Evolutionary conservation across 2,113 vertebrate genomes (phyloP).

Genomic region (Planiliza haematocheilus): DNA sequence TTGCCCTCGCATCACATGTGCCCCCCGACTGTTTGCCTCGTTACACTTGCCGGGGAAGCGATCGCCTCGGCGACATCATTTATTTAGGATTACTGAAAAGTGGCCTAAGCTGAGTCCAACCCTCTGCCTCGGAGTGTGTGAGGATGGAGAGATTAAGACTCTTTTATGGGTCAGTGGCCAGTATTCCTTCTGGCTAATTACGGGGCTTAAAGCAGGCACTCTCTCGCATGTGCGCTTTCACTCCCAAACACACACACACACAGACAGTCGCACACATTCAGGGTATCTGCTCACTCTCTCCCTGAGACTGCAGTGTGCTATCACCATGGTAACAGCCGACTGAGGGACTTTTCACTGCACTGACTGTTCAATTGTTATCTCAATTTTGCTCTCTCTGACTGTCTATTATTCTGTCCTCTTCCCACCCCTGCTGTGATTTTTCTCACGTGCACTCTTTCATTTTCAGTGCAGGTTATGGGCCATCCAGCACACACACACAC

Average conservation of each 20-base stretch:
- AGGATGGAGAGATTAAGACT: slow-evolving; percentile 59
- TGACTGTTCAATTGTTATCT: slow-evolving; percentile 70
- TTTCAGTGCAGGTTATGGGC: slow-evolving; percentile 29
- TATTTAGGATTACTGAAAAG: slow-evolving; percentile 78
- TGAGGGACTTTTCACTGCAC: slow-evolving; percentile 69
- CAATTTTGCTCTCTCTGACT: slow-evolving; percentile 47
- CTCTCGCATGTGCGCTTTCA: slow-evolving; percentile 29
- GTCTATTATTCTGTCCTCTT: slow-evolving; percentile 45
- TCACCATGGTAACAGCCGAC: slow-evolving; percentile 81
- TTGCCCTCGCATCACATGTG: slow-evolving; percentile 57
- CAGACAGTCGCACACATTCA: slow-evolving; percentile 15
- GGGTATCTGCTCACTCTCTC: slow-evolving; percentile 18
- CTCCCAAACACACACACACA: slow-evolving; percentile 35
- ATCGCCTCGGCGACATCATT: slow-evolving; percentile 64
- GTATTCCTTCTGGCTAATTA: slow-evolving; percentile 67
- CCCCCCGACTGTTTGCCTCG: slow-evolving; percentile 57
- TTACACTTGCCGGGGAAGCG: slow-evolving; percentile 54
- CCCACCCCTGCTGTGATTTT: slow-evolving; percentile 36
- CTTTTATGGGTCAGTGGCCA: slow-evolving; percentile 70
- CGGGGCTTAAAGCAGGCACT: slow-evolving; percentile 64
- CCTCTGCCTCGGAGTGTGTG: slow-evolving; percentile 43
- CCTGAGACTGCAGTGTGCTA: slow-evolving; percentile 57
- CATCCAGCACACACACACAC: slow-evolving; percentile 9
- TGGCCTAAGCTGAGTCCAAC: slow-evolving; percentile 55
- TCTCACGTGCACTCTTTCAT: slow-evolving; percentile 34